phyloP scores from a whole-genome alignment of 2,888 invertebrate species.

The Panorpa germanica region DNA sequence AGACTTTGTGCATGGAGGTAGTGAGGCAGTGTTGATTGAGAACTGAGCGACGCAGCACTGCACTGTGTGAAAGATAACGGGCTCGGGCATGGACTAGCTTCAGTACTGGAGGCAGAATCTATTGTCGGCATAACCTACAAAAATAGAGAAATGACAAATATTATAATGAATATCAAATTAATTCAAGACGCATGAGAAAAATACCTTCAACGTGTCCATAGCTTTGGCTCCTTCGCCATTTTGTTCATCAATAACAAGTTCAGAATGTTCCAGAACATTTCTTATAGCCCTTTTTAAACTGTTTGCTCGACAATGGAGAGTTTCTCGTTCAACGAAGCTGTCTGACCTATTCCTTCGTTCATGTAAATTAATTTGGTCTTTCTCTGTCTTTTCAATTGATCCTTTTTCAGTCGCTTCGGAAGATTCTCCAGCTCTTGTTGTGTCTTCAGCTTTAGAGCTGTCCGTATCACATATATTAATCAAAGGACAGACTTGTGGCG shows the following conservation, averaged over 20 bases:
- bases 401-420: no score
- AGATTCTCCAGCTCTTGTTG: no score
- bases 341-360: conserved; percentile 22
- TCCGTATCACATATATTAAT: no score
- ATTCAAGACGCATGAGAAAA: not conserved
- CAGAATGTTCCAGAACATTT: conserved; percentile 62
- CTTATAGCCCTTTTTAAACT: conserved; percentile 69
- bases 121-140: no score
- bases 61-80: no score
- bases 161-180: no score
- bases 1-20: conserved; percentile 15
- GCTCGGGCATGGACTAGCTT: no score
- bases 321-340: conserved; percentile 34
- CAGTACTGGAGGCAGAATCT: no score
- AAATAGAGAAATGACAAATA: no score
- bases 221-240: conserved; percentile 17
- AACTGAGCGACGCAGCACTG: no score
- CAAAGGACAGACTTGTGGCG: no score
- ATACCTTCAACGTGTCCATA: conserved; percentile 23
- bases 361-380: conserved; percentile 29
- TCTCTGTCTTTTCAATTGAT: conserved; percentile 29
- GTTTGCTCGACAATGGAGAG: conserved; percentile 46
- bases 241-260: conserved; percentile 44
- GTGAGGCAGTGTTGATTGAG: conserved; percentile 24
- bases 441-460: no score